Base-by-base conservation (phyloP, 2,797 vertebrate genomes). In the Paratrypauchen microcephalus region DNA sequence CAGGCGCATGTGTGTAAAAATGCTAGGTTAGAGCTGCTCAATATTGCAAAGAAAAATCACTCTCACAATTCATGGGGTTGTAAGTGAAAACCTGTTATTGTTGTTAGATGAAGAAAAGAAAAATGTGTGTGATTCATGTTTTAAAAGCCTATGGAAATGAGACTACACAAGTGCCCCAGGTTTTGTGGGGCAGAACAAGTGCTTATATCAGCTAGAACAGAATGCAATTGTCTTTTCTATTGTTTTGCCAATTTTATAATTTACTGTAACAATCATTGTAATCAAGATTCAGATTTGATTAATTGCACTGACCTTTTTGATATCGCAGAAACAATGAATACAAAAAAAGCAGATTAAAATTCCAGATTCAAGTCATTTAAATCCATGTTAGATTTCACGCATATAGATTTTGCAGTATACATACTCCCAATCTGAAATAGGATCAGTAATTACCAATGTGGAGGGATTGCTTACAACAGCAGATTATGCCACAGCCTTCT, bases 391-490 rank as follows among this genome's bases (percentile, higher is more conserved):
- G 52, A 54, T 23, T 7, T 19, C 12, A 6, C 6, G 18, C 19
- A 8, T 50, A 12, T 54, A 12, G 41, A 45, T 54, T 54, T 54
- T 54, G n/a, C 52, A 21, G 52, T 54, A 21, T 32, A 63, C 0
- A 41, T 36, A 0, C 63, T 13, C 3, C 6, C 65, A 9, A 50
- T 76, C 16, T 59, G 21, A 0, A 19, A 30, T 72, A 61, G 50
- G 63, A 47, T 50, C 52, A 54, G 1, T n/a, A 55, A 61, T 72
- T 41, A 18, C 9, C 28, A 1, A n/a, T 71, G 69, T 57, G 26
- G 73, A n/a, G 13, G 70, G 8, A 74, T 56, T 41, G 19, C 12
- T 52, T 36, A n/a, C 15, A n/a, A 59, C 18, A 50, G 1, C n/a
- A 30, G 26, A 69, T 56, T 61, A n/a, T 60, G 8, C 30, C 19